Conservation (phyloP, 2,113 vertebrate genomes). For the Gavia stellata region DNA sequence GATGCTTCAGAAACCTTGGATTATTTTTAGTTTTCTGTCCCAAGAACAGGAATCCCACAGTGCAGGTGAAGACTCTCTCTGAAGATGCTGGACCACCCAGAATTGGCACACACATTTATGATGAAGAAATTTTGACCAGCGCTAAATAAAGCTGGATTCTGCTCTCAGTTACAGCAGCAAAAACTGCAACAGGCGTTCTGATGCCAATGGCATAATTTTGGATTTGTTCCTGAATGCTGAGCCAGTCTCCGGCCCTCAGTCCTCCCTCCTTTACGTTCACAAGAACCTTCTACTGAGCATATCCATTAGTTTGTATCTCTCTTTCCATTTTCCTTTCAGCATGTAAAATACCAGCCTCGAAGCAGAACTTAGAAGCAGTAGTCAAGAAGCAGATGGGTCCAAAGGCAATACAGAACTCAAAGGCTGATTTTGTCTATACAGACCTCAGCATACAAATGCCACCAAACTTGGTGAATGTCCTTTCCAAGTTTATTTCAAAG, state of each 20-base stretch:
- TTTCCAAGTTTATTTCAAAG: constrained; percentile 23
- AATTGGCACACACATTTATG: neutral
- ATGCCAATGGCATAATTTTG: neutral
- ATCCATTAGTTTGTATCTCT: neutral
- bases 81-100: neutral
- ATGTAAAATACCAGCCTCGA: neutral
- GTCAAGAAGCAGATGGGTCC: neutral
- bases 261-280: neutral
- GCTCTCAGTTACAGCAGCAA: neutral
- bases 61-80: neutral
- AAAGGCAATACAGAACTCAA: neutral
- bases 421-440: neutral
- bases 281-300: neutral
- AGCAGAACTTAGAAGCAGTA: neutral
- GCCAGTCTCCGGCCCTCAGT: neutral
- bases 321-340: constrained; percentile 33
- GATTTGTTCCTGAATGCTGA: neutral
- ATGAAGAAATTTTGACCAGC: neutral
- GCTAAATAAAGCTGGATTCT: neutral
- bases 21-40: neutral
- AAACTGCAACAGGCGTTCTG: neutral
- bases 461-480: neutral
- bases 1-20: neutral
- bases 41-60: neutral
- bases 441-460: neutral